phyloP scores from a whole-genome alignment of 2,888 invertebrate genomes.

The Sphaeridia pumilis region DNA sequence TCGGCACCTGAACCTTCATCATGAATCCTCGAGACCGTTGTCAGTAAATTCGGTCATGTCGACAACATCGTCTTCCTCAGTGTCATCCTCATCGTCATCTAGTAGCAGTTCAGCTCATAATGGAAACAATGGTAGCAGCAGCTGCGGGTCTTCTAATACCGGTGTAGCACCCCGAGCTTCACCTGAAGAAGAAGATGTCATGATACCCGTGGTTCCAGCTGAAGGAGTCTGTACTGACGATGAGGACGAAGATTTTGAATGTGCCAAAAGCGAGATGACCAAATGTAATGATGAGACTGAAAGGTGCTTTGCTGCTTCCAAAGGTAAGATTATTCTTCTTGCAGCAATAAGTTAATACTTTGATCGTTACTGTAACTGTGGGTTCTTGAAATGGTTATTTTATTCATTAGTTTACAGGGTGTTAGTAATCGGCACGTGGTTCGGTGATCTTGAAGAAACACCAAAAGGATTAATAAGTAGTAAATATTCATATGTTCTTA shows the following conservation, averaged over 20 bases:
- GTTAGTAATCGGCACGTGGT: no score
- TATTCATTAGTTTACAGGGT: no score
- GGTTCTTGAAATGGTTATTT: no score
- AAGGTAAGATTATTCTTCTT: no score
- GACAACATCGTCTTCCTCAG: conserved; percentile 39
- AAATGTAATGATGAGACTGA: conserved; percentile 27
- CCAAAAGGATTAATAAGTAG: no score
- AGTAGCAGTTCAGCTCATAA: no score
- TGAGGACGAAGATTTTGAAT: conserved; percentile 31
- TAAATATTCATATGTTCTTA: no score
- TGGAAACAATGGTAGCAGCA: conserved; percentile 44
- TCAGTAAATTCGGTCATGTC: conserved; percentile 68
- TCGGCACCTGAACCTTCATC: background rate
- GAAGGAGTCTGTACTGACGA: no score
- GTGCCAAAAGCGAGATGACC: conserved; percentile 31
- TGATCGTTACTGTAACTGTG: no score
- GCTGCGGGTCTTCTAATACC: no score
- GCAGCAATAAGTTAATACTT: no score
- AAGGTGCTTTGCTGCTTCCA: conserved; percentile 34
- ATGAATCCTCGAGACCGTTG: conserved; percentile 48
- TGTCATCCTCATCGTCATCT: conserved; percentile 41
- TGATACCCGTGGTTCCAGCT: conserved; percentile 28
- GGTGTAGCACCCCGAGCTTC: conserved; percentile 79
- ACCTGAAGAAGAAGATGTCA: conserved; percentile 53
- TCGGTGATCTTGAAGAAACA: no score